Percentiles rank a stretch among this genome's conserved stretches.
These are phyloP conservation scores for Hoplodrina ambigua DNA, from an alignment of 2,888 invertebrate genomes.

Conservation along the genomic window DNA sequence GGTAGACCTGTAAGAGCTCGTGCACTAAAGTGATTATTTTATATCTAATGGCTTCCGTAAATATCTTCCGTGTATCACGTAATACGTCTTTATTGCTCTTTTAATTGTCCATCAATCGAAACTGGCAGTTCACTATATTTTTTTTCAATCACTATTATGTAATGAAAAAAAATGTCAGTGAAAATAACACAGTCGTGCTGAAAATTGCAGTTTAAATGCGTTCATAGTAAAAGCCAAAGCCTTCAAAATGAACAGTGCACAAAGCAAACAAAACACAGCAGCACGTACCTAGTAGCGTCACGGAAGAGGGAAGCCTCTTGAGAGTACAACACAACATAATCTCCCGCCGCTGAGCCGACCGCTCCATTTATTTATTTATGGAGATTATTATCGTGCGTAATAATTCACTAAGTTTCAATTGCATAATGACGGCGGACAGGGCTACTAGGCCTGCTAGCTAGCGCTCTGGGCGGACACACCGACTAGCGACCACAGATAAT, in stretches of 20 bases:
- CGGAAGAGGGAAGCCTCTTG: slow-evolving; percentile 53
- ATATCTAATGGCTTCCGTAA: slow-evolving; percentile 16
- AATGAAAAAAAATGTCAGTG: background rate
- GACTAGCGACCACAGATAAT: slow-evolving; percentile 78
- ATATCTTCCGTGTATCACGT: slow-evolving; percentile 39
- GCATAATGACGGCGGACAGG: slow-evolving; percentile 88
- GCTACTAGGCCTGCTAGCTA: slow-evolving; percentile 78
- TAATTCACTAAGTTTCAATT: slow-evolving; percentile 91
- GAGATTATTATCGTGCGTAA: slow-evolving; percentile 89
- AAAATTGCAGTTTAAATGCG: background rate
- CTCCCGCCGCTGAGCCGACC: slow-evolving; percentile 70
- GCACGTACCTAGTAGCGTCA: slow-evolving; percentile 37
- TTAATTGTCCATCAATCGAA: slow-evolving; percentile 18
- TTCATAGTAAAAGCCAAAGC: background rate
- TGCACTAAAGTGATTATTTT: slow-evolving; percentile 31
- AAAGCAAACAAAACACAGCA: slow-evolving; percentile 28
- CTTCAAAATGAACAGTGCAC: slow-evolving; percentile 22
- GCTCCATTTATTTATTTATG: slow-evolving; percentile 88
- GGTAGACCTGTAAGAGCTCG: slow-evolving; percentile 4
- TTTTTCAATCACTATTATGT: slow-evolving; percentile 3
- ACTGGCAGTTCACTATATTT: background rate
- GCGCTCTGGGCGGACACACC: slow-evolving; percentile 82
- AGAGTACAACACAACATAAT: slow-evolving; percentile 73
- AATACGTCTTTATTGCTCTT: slow-evolving; percentile 32
- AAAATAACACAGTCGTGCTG: background rate